Base-by-base conservation (phyloP, 2,113 vertebrate species). In the Tympanuchus pallidicinctus region DNA sequence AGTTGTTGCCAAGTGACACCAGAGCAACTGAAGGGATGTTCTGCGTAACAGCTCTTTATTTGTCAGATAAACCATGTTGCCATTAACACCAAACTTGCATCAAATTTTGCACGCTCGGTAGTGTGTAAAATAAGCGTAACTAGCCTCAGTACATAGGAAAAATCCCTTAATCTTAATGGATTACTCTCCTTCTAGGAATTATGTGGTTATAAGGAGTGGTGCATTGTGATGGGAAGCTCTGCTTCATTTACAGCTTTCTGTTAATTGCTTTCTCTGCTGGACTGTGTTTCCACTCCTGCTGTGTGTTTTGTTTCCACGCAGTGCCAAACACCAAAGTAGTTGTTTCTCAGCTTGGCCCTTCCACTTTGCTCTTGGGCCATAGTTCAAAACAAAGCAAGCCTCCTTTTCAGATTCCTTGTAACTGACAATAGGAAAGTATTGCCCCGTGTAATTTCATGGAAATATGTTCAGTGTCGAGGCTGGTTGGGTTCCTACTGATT, bases 171-270 rank as follows among this genome's bases (percentile, higher is more conserved):
- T 36, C 40, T 95, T 54, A 36, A 6, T 1, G 36, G 90, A 12
- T 60, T 48, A 21, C 43, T 72, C 36, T 82, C 27, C 79, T 95
- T 88, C 56, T 69, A 88, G 77, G 83, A 92, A 85, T 48, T 10
- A 0, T 5, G n/a, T 84, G 70, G 61, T 17, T 61, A 22, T 3
- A 25, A 82, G 74, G 63, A 87, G n/a, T 18, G 4, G 28, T 30
- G 65, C 52, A 86, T 83, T 83, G 70, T 81, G 79, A 32, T 83
- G 60, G 72, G 69, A 88, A 73, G 25, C 24, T 83, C 65, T 48
- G 57, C 70, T 90, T 82, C 78, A 30, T 84, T 84, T 84, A 34
- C 0, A 72, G 15, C 81, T 90, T 87, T 89, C 70, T 73, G 54
- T 20, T 92, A 34, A 65, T 67, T 54, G 54, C 52, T 90, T 79